Conservation (phyloP, 2,888 invertebrate species). For the Agrochola lota region DNA sequence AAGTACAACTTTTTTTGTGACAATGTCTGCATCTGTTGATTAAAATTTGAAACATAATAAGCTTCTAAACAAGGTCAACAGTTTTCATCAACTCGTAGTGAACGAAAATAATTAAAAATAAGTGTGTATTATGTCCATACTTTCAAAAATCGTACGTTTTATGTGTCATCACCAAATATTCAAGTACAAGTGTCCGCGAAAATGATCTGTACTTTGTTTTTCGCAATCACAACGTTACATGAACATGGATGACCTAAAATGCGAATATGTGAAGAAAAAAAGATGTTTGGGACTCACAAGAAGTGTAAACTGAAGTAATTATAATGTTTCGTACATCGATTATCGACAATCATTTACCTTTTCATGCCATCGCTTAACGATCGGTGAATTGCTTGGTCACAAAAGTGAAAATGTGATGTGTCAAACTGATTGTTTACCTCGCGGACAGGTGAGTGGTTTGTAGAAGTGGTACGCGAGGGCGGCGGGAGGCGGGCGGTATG, state of each 20-base stretch:
- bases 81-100: conserved; percentile 89
- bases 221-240: conserved; percentile 91
- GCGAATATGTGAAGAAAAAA: conserved; percentile 90
- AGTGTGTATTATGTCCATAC: conserved; percentile 83
- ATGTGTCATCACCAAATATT: conserved; percentile 80
- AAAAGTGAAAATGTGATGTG: conserved; percentile 91
- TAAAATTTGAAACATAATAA: conserved; percentile 90
- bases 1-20: conserved; percentile 87
- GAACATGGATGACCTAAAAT: conserved; percentile 91
- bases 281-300: conserved; percentile 88
- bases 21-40: conserved; percentile 91
- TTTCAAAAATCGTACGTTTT: conserved; percentile 79
- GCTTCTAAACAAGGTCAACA: conserved; percentile 91
- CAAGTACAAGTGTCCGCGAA: conserved; percentile 87
- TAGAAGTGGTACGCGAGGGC: conserved; percentile 88
- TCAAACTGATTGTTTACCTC: conserved; percentile 91
- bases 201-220: conserved; percentile 90
- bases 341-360: conserved; percentile 83
- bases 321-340: conserved; percentile 84
- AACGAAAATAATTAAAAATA: conserved; percentile 88
- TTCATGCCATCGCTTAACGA: conserved; percentile 80
- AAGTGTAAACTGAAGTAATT: conserved; percentile 85
- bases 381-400: conserved; percentile 84
- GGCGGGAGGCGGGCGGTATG: conserved; percentile 89
- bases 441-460: conserved; percentile 89